phyloP scores from a whole-genome alignment of 2,888 invertebrate genomes.

The Crioceris asparagi region DNA sequence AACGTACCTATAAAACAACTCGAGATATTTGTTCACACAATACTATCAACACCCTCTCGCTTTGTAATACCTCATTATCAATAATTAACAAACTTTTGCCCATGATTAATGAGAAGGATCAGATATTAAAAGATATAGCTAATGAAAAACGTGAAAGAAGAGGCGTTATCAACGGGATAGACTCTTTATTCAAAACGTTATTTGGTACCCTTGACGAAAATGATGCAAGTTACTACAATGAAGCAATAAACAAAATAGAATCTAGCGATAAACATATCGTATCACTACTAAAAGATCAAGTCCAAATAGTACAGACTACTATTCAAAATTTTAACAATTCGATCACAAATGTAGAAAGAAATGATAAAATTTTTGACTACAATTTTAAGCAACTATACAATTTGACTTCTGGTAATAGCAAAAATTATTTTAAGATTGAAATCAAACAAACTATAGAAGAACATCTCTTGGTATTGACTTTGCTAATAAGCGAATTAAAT shows the following conservation, averaged over 20 bases:
- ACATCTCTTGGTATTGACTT: slow-evolving; percentile 6
- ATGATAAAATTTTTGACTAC: slow-evolving; percentile 6
- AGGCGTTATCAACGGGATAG: slow-evolving; percentile 9
- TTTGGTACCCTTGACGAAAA: slow-evolving; percentile 11
- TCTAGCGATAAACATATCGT: slow-evolving; percentile 6
- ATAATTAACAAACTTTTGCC: slow-evolving; percentile 5
- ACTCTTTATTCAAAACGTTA: slow-evolving; percentile 10
- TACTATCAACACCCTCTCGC: not conserved
- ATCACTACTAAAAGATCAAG: slow-evolving; percentile 9
- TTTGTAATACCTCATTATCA: slow-evolving; percentile 2
- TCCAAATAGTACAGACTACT: slow-evolving; percentile 8
- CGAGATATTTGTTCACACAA: slow-evolving; percentile 2
- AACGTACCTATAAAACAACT: slow-evolving; percentile 2
- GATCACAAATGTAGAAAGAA: slow-evolving; percentile 6
- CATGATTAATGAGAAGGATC: slow-evolving; percentile 4
- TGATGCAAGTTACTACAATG: slow-evolving; percentile 10
- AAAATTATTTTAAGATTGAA: slow-evolving; percentile 7
- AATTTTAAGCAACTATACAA: slow-evolving; percentile 8
- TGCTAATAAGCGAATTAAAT: slow-evolving; percentile 8
- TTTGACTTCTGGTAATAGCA: not conserved
- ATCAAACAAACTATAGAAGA: slow-evolving; percentile 10
- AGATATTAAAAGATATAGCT: slow-evolving; percentile 3
- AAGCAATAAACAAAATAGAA: slow-evolving; percentile 6
- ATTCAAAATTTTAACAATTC: slow-evolving; percentile 12
- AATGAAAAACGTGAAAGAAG: slow-evolving; percentile 5